These are phyloP conservation scores for Littorina saxatilis DNA, from an alignment of 1,140 invertebrate species.

Conservation along the genomic window DNA sequence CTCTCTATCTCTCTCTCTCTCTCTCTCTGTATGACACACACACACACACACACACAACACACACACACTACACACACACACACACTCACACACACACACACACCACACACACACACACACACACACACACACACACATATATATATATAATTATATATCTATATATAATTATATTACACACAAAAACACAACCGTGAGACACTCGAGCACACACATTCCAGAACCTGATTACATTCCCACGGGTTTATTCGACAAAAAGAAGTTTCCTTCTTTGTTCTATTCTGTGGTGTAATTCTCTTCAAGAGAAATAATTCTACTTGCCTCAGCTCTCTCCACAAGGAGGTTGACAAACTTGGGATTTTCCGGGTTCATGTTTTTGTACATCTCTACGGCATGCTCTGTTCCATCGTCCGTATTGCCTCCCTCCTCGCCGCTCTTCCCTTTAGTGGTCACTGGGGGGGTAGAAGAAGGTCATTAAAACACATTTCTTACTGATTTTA, in stretches of 20 bases:
- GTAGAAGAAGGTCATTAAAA: too few relatives aligned
- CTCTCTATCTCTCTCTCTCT: too few relatives aligned
- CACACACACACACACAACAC: not conserved
- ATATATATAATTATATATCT: not conserved
- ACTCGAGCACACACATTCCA: not conserved
- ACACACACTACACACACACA: not conserved
- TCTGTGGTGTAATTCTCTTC: too few relatives aligned
- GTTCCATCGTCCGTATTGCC: slow-evolving; percentile 36
- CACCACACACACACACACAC: slow-evolving; percentile 2
- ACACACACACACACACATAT: not conserved
- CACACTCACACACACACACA: not conserved
- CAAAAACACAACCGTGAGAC: not conserved
- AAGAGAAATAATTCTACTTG: too few relatives aligned
- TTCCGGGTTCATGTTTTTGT: slow-evolving; percentile 55
- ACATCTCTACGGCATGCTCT: slow-evolving; percentile 61
- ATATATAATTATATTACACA: not conserved
- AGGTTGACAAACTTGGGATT: slow-evolving; percentile 58
- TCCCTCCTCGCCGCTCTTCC: slow-evolving; percentile 35
- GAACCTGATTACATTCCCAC: too few relatives aligned
- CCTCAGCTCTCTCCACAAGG: slow-evolving; percentile 62
- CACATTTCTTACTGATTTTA: too few relatives aligned
- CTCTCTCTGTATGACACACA: too few relatives aligned
- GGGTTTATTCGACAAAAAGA: too few relatives aligned
- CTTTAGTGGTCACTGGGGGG: slow-evolving; percentile 17
- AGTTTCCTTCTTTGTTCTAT: too few relatives aligned